Evolutionary conservation across 2,888 invertebrate species (phyloP), one percentile per base, ranked within the genome.

Genomic region (Catocala fraxini): DNA sequence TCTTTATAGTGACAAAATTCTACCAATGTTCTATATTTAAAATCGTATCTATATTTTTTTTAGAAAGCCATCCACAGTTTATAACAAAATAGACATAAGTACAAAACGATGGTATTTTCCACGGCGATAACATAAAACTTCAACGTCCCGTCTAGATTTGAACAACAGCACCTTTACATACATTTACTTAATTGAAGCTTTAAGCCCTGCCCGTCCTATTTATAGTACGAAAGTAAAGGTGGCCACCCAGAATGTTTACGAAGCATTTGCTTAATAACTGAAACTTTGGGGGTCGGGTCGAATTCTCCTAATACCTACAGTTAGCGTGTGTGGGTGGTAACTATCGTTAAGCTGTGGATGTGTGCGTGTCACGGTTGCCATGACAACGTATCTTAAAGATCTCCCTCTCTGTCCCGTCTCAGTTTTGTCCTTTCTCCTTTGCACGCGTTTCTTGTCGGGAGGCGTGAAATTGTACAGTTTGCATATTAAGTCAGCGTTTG

Each of bases 241-340:
- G 88, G 75, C 89, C 86, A 83, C 91, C 91, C 91, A 83, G 89
- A 93, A 92, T 93, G 93, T 94, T 94, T 94, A 92, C 93, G 85
- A 92, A 93, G 92, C 93, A 94, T 94, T 94, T 93, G 93, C 92
- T 93, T 94, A 93, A 93, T 94, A 94, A 93, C 92, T 89, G 89
- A 91, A 93, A 93, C 89, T 93, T 93, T 84, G 84, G 86, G 88
- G 90, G 90, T 83, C 77, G 91, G 92, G 92, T 89, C 87, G 90
- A 90, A 92, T 92, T 91, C 92, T 92, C 90, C 87, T 92, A 93
- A 93, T 91, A 90, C 92, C 90, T 84, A 70, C 67, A 13, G 42
- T 34, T 13, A n/a, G 45, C 58, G 33, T 69, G 83, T 85, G 85
- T 80, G 85, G 73, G 86, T 88, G 79, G 68, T 51, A 85, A 87